These are phyloP conservation scores for Pica pica DNA, from an alignment of 2,113 vertebrate species.

Conservation along the genomic window DNA sequence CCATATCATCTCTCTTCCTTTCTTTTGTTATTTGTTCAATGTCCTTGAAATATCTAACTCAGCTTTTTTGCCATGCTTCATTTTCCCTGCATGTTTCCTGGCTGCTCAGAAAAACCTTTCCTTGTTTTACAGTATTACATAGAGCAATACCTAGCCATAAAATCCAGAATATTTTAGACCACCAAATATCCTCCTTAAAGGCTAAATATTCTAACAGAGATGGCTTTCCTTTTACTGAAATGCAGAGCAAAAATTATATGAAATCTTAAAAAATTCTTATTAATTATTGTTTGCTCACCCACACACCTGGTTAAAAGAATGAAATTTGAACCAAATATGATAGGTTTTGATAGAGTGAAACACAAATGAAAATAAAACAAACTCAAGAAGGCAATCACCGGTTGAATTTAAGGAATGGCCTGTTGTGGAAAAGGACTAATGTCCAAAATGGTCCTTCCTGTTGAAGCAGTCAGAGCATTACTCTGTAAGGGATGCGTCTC, in stretches of 20 bases:
- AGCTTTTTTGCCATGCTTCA: not conserved
- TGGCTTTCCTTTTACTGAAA: not conserved
- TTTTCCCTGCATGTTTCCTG: not conserved
- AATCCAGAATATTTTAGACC: not conserved
- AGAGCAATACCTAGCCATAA: not conserved
- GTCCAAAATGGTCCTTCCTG: not conserved
- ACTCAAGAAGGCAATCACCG: rapidly evolving
- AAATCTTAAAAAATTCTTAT: not conserved
- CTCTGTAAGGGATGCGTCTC: rapidly evolving
- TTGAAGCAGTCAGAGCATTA: not conserved
- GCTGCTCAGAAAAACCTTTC: not conserved
- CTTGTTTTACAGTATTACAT: not conserved
- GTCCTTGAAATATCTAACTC: not conserved
- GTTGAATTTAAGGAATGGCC: not conserved
- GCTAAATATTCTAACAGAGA: not conserved
- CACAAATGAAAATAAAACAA: not conserved
- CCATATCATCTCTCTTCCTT: not conserved
- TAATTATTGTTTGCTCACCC: not conserved
- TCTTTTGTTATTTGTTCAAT: not conserved
- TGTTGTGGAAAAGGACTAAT: not conserved
- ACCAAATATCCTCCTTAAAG: not conserved
- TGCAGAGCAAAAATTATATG: not conserved
- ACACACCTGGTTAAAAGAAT: not conserved
- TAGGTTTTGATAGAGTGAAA: not conserved
- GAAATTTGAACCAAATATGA: not conserved